These are phyloP conservation scores for Genyomyrus donnyi DNA, from an alignment of 2,113 vertebrate genomes.

Conservation along the genomic window DNA sequence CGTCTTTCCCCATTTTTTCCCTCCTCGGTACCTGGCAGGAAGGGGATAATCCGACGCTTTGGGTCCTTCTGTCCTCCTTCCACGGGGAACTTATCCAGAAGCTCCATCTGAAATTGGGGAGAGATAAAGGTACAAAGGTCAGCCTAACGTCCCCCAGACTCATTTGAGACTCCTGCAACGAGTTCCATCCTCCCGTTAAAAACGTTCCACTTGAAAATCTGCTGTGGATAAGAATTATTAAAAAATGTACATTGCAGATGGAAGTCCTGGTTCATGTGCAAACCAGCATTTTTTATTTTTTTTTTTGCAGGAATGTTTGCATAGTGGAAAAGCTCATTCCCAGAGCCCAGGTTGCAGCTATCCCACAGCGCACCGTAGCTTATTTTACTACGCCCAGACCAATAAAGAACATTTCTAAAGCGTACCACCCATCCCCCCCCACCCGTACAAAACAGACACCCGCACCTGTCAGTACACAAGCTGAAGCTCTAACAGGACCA, in stretches of 20 bases:
- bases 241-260: constrained; percentile 21
- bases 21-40: constrained; percentile 76
- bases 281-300: constrained; percentile 18
- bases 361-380: constrained; percentile 15
- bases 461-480: not conserved
- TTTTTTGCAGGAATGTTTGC: constrained; percentile 39
- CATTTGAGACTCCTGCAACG: not conserved
- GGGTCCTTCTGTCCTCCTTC: constrained; percentile 98
- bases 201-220: not conserved
- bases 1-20: not conserved
- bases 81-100: constrained; percentile 97
- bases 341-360: constrained; percentile 19
- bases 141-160: not conserved
- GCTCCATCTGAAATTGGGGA: constrained; percentile 78
- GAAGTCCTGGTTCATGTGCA: constrained; percentile 34
- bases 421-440: not conserved
- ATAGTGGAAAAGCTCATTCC: constrained; percentile 51
- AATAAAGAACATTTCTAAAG: constrained; percentile 11
- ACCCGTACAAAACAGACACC: not conserved
- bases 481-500: not conserved
- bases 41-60: constrained; percentile 94
- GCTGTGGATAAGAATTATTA: not conserved
- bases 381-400: constrained; percentile 18
- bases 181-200: not conserved
- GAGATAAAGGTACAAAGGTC: not conserved